A percentile compares a stretch with the other conserved stretches of the same genome.
Evolutionary conservation across 2,797 vertebrate genomes (phyloP).

Genomic region (Chelonia mydas): DNA sequence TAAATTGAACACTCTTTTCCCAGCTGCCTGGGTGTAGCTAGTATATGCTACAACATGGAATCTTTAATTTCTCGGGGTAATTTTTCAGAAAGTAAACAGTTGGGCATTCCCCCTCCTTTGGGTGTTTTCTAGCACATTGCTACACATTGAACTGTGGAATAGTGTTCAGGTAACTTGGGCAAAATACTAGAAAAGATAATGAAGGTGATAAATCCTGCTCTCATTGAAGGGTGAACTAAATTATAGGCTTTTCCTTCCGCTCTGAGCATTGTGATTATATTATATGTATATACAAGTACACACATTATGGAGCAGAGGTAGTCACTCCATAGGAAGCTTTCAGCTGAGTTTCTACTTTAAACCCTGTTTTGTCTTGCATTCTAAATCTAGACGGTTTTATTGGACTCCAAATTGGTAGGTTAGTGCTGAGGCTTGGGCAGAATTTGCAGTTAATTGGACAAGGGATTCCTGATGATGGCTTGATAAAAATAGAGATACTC

Average conservation of each 20-base stretch:
- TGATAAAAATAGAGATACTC: not conserved
- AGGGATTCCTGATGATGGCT: not conserved
- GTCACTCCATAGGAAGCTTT: not conserved
- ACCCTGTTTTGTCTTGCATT: not conserved
- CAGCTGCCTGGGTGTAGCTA: slow-evolving; percentile 7
- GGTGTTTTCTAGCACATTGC: not conserved
- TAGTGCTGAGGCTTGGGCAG: not conserved
- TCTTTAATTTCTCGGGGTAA: not conserved
- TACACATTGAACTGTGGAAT: not conserved
- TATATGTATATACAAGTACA: too few species aligned
- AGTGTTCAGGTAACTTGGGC: not conserved
- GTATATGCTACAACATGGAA: not conserved
- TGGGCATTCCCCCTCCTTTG: not conserved
- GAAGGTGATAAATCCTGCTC: too few species aligned
- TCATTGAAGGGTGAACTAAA: too few species aligned
- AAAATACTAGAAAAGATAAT: not conserved
- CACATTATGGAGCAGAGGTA: not conserved
- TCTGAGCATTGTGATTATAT: not conserved
- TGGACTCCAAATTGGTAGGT: not conserved
- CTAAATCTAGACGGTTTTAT: not conserved
- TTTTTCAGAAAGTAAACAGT: not conserved
- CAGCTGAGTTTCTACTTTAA: not conserved
- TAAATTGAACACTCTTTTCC: slow-evolving; percentile 52
- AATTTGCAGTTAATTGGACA: not conserved
- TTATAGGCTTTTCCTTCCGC: too few species aligned